Conservation (phyloP, 2,797 vertebrate genomes). For the Chloroceryle inda region DNA sequence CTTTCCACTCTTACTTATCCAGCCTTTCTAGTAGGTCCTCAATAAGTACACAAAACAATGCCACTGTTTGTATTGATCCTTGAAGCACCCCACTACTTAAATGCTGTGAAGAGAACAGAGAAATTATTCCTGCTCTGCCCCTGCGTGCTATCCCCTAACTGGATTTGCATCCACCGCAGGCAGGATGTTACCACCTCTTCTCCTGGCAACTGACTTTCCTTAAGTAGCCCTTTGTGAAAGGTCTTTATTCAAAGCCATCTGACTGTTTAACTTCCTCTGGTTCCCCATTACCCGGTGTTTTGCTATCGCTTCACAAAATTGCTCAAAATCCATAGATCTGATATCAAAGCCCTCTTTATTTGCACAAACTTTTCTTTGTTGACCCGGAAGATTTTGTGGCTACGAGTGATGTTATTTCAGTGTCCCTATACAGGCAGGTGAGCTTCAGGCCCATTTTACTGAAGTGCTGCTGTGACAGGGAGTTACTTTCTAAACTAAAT, state of each 20-base stretch:
- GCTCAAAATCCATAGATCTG: conserved; percentile 1
- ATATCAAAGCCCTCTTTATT: not conserved
- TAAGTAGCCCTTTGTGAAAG: conserved; percentile 35
- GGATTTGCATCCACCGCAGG: conserved; percentile 64
- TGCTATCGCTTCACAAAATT: conserved; percentile 24
- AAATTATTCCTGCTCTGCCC: conserved; percentile 48
- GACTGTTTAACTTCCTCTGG: conserved; percentile 47
- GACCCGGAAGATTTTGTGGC: conserved; percentile 9
- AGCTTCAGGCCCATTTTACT: not conserved
- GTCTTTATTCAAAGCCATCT: conserved; percentile 57
- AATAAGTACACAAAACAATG: conserved; percentile 53
- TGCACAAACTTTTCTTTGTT: not conserved
- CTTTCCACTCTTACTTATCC: conserved; percentile 22
- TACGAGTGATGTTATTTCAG: not conserved
- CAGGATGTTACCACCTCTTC: conserved; percentile 49
- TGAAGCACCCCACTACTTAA: conserved; percentile 46
- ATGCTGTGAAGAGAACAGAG: conserved; percentile 33
- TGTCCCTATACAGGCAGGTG: not conserved
- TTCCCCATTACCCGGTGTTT: conserved; percentile 41
- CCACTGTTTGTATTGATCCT: conserved; percentile 22
- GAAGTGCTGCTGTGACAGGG: not conserved
- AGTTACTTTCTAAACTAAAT: conserved; percentile 14
- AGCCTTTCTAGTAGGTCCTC: conserved; percentile 47
- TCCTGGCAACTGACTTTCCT: conserved; percentile 48
- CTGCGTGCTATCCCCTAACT: not conserved